Base-by-base conservation (phyloP, 1,140 invertebrate genomes). In the Metaphire vulgaris region DNA sequence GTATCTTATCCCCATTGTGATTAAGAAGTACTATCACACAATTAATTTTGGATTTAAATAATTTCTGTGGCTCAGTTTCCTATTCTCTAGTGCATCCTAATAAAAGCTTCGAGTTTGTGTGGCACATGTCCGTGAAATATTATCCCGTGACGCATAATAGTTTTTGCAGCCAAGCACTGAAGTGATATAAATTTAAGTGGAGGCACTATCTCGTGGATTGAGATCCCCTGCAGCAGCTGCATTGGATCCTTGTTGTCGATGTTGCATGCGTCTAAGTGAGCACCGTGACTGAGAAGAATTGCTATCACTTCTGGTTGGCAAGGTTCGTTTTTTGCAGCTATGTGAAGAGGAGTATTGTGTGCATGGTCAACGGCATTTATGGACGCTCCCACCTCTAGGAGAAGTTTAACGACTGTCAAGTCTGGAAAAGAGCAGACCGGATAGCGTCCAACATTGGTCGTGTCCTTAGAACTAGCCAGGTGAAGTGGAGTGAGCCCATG, bases 231-330 rank as follows among this genome's bases (percentile, higher is more conserved):
- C 72, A 79, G 83, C 70, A 94, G 83, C 76, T 89, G 88, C 72
- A 91, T 89, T 78, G 93, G 93, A 0, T 92, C 94, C 79, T 92
- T 89, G 28, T 91, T 91, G 56, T 91, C 87, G 78, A 89, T 88
- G 85, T 97, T 96, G 66, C 92, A 90, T n/a, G 90, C 88, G 86
- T 97, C 95, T 72, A 96, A 87, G 86, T 98, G 95, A 14, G 92
- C 92, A 32, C 93, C 94, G 80, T 90, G 88, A 1, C 90, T 87
- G 0, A 97, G 88, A 0, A 97, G 87, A 1, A 89, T 88, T 76
- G 88, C 88, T 0, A 92, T 89, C 16, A 95, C 87, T 21, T 89
- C 88, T 64, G 81, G 74, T 30, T 82, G 15, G 89, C 89, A 83
- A 69, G 84, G 82, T 28, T 77, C 85, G 81, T 79, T 87, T 33